phyloP scores from a whole-genome alignment of 2,113 vertebrate genomes.

The Vanacampus margaritifer region DNA sequence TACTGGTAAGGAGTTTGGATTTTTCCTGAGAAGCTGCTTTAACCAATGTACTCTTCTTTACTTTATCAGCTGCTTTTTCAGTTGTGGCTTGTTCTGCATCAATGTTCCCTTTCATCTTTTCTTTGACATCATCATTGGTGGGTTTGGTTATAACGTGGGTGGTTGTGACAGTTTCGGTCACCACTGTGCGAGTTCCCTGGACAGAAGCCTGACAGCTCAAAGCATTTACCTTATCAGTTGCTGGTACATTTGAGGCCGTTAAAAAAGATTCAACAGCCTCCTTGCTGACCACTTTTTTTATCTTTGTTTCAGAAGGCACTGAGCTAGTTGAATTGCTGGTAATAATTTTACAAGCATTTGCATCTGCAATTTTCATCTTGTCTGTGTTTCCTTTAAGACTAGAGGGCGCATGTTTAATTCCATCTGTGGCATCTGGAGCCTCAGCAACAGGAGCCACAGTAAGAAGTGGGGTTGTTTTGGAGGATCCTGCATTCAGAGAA shows the following conservation, averaged over 20 bases:
- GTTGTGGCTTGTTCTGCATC: background rate
- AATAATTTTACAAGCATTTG: constrained; percentile 21
- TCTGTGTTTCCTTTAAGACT: constrained; percentile 39
- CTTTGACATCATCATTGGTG: constrained; percentile 11
- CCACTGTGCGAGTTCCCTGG: constrained; percentile 11
- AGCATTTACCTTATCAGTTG: constrained; percentile 16
- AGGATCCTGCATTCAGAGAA: constrained; percentile 22
- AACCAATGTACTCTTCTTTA: background rate
- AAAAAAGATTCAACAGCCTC: constrained; percentile 5
- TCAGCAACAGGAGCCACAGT: constrained; percentile 24
- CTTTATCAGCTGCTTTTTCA: constrained; percentile 1
- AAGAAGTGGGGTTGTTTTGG: constrained; percentile 34
- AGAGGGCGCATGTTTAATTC: constrained; percentile 23
- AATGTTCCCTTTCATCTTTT: constrained; percentile 10
- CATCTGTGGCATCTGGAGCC: constrained; percentile 39
- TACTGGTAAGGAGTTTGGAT: background rate
- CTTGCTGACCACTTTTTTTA: constrained; percentile 22
- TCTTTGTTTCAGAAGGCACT: background rate
- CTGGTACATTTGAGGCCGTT: constrained; percentile 1
- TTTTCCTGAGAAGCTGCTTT: constrained; percentile 15
- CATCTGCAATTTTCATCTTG: constrained; percentile 24
- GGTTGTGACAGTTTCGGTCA: background rate
- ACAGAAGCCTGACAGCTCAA: background rate
- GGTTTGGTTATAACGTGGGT: constrained; percentile 9
- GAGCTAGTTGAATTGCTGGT: background rate